Evolutionary conservation across 2,888 invertebrate genomes (phyloP).

Genomic region (Halocaridina rubra): DNA sequence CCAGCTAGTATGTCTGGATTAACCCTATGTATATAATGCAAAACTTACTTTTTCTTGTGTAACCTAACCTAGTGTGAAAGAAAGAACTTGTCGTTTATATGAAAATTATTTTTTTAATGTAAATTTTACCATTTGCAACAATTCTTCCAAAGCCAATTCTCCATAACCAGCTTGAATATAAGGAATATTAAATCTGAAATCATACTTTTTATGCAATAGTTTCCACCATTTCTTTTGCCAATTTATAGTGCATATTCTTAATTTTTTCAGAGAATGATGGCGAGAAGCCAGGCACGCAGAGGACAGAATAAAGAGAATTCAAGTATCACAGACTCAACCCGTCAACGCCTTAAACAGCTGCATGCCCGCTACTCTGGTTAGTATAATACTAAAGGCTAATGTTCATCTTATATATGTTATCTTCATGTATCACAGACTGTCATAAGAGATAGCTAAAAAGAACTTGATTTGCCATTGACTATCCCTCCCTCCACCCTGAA

Average conservation of each 20-base stretch:
- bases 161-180: too few species aligned
- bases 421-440: background rate
- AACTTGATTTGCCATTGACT: background rate
- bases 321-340: slow-evolving; percentile 9
- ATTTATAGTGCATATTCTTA: background rate
- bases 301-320: slow-evolving; percentile 42
- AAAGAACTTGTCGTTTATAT: too few species aligned
- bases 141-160: too few species aligned
- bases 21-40: too few species aligned
- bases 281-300: slow-evolving; percentile 46
- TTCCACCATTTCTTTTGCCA: background rate
- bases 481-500: background rate
- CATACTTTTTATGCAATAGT: background rate
- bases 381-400: background rate
- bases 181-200: too few species aligned
- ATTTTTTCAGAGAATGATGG: slow-evolving; percentile 50
- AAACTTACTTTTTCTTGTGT: too few species aligned
- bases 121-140: background rate
- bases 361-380: slow-evolving; percentile 15
- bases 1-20: too few species aligned
- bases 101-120: background rate
- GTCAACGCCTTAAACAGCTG: slow-evolving; percentile 25
- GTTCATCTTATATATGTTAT: background rate
- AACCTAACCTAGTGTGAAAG: too few species aligned
- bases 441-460: background rate